A percentile compares a stretch with the other conserved stretches of the same genome.
These are phyloP conservation scores for Gymnoscopelus braueri DNA, from an alignment of 2,797 vertebrate species.

Conservation along the genomic window DNA sequence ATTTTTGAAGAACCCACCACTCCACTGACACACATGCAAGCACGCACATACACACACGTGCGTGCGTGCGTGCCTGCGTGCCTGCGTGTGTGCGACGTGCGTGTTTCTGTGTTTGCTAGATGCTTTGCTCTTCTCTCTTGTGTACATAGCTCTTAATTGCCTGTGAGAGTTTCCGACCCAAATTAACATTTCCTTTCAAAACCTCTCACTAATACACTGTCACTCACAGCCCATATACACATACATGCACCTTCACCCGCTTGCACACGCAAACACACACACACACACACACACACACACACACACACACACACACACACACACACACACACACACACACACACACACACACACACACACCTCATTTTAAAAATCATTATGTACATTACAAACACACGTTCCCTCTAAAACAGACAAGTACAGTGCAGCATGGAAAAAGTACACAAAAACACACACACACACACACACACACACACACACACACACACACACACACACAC, in stretches of 20 bases:
- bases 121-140: conserved; percentile 30
- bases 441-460: conserved; percentile 18
- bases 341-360: no score
- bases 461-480: conserved; percentile 24
- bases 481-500: conserved; percentile 12
- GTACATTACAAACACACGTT: background rate
- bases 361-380: conserved; percentile 13
- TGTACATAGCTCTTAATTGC: conserved; percentile 54
- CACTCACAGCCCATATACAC: conserved; percentile 25
- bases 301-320: background rate
- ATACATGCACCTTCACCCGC: background rate
- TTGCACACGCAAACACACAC: conserved; percentile 18
- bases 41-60: conserved; percentile 15
- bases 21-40: conserved; percentile 14
- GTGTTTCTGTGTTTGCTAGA: background rate
- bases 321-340: background rate
- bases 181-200: conserved; percentile 63
- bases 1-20: background rate
- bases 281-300: conserved; percentile 10
- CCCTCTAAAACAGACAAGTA: conserved; percentile 13
- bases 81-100: conserved; percentile 23
- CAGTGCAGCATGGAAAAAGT: conserved; percentile 13
- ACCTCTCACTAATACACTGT: conserved; percentile 43
- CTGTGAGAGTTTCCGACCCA: conserved; percentile 36
- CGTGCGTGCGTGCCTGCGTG: conserved; percentile 12